These are phyloP conservation scores for Drosophila nr. fundita DNA, from an alignment of 2,888 invertebrate species.

Conservation along the genomic window DNA sequence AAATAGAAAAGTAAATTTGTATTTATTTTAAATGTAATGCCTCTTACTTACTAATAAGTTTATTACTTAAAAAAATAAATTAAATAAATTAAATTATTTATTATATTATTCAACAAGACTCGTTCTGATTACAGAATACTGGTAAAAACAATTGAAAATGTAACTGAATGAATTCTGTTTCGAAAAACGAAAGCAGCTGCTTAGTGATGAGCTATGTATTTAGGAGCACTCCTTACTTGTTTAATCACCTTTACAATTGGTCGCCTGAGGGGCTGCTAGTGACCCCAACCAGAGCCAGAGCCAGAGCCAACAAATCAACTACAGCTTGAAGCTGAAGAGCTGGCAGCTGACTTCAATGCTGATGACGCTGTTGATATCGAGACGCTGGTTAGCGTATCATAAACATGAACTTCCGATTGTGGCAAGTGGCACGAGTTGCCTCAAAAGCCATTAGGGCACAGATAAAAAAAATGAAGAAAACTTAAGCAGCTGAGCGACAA, in stretches of 20 bases:
- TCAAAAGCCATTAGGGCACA: conserved; percentile 46
- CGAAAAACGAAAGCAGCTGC: not conserved
- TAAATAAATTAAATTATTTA: too few relatives aligned
- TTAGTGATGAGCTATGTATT: not conserved
- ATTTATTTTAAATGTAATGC: not conserved
- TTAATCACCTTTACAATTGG: conserved; percentile 10
- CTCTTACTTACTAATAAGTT: not conserved
- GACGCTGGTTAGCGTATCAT: conserved; percentile 59
- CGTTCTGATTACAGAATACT: not conserved
- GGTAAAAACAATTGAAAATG: not conserved
- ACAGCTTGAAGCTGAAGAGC: conserved; percentile 4
- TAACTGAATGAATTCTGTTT: not conserved
- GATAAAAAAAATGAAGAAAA: conserved; percentile 19
- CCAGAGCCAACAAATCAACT: conserved; percentile 24
- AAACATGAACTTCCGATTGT: conserved; percentile 75
- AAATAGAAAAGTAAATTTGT: not conserved
- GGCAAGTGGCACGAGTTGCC: conserved; percentile 70
- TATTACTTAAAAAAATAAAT: not conserved
- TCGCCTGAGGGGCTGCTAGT: conserved; percentile 5
- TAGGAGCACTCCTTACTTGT: not conserved
- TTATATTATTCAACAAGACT: not conserved
- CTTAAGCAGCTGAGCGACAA: conserved; percentile 63
- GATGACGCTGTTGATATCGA: conserved; percentile 36
- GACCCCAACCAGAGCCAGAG: conserved; percentile 12
- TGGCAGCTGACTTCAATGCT: conserved; percentile 57